These are phyloP conservation scores for Cyanoramphus novaezelandiae DNA, from an alignment of 2,113 vertebrate genomes.

Conservation along the genomic window DNA sequence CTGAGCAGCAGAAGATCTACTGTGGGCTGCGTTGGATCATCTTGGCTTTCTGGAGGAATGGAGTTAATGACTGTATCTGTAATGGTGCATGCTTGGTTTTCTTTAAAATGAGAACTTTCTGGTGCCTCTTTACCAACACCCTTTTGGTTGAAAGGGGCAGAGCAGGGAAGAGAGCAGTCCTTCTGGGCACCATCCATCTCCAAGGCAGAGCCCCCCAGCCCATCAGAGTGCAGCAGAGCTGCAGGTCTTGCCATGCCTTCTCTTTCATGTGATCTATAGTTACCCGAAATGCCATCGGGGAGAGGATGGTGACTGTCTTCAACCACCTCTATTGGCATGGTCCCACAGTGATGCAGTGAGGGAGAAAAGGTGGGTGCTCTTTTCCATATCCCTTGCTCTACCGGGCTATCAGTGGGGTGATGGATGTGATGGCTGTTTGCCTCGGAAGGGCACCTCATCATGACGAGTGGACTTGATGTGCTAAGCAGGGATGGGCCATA, in stretches of 20 bases:
- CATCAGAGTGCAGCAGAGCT: not conserved
- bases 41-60: slow-evolving; percentile 21
- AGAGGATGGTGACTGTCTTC: not conserved
- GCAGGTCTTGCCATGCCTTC: not conserved
- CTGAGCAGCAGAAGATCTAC: slow-evolving; percentile 9
- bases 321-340: fast-evolving
- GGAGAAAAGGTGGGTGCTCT: not conserved
- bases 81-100: not conserved
- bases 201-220: not conserved
- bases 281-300: not conserved
- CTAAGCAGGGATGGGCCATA: fast-evolving
- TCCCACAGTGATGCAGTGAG: not conserved
- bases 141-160: not conserved
- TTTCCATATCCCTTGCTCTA: not conserved
- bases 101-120: slow-evolving; percentile 22
- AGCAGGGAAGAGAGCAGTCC: not conserved
- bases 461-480: fast-evolving
- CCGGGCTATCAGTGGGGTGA: not conserved
- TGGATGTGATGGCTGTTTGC: not conserved
- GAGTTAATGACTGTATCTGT: not conserved
- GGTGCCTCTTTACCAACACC: not conserved
- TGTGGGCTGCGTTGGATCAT: slow-evolving; percentile 19
- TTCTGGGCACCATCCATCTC: not conserved
- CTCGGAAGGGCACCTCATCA: not conserved
- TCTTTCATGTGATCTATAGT: not conserved